Evolutionary conservation across 2,113 vertebrate species (phyloP), one percentile per base, ranked within the genome.

Genomic region (Azemiops feae): DNA sequence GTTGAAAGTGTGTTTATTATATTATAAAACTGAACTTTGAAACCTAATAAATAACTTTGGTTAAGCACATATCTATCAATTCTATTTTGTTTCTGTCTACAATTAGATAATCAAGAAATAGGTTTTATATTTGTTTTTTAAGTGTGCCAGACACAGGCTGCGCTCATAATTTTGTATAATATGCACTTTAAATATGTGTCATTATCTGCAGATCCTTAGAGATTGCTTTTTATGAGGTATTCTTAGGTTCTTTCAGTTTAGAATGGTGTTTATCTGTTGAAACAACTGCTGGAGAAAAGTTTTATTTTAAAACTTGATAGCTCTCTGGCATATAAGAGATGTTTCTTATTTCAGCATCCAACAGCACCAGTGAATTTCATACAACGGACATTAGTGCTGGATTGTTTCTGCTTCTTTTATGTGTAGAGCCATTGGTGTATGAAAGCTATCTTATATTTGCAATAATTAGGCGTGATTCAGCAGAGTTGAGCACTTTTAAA

Each of bases 311-410:
- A 90, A 86, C 6, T 60, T 86, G 92, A 53, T 74, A 86, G 30
- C 64, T 90, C 43, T 90, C 5, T 52, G 52, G n/a, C 60, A 60
- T 55, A 60, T 90, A 86, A 90, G 60, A n/a, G 74, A 93, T 86
- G 74, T 60, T 90, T 89, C 45, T 89, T 86, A 85, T 92, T 90
- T 93, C 74, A 86, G 88, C 86, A 90, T 93, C 74, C 45, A 93
- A 52, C 74, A 53, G 53, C 74, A 60, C 52, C 69, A 60, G 74
- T 90, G 22, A 90, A 90, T 55, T 89, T 93, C 50, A 60, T 52
- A 89, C 53, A 74, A 54, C 43, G 85, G 20, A 86, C 43, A n/a
- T n/a, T 58, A 85, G 58, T n/a, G 16, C 34, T 81, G 74, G 34
- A 43, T 81, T 81, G 74, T 81, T 43, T 81, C 18, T 81, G 16